Percentiles rank a stretch among this genome's conserved stretches.
Conservation (phyloP, 1,140 invertebrate species). For the Rhopalosiphum maidis region DNA sequence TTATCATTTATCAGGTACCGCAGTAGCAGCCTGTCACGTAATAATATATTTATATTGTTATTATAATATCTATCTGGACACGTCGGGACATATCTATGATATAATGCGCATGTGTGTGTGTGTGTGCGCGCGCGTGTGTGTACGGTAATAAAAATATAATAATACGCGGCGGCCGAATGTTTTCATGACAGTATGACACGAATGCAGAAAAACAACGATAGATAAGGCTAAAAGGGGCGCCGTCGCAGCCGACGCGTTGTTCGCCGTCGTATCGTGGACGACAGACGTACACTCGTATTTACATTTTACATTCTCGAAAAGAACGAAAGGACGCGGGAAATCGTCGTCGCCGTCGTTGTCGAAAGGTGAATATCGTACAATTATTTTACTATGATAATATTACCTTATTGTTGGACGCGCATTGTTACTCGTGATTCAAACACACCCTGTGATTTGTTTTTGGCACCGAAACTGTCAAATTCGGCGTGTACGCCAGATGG, state of each 20-base stretch:
- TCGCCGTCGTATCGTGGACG: constrained; percentile 2
- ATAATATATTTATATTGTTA: background rate
- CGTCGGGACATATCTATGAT: background rate
- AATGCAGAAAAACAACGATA: constrained; percentile 53
- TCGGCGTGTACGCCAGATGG: too few relatives aligned
- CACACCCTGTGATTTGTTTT: background rate
- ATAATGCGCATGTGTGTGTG: background rate
- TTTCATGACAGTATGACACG: constrained; percentile 39
- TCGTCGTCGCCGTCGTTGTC: background rate
- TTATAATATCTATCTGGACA: background rate
- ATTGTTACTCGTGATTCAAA: background rate
- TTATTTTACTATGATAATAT: background rate
- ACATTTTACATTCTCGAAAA: background rate
- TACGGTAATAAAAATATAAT: background rate
- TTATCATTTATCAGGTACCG: background rate
- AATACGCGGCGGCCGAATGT: constrained; percentile 23
- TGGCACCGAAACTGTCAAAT: background rate
- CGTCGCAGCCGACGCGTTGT: background rate
- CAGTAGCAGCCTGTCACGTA: background rate
- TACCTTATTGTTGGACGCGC: background rate
- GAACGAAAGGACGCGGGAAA: constrained; percentile 1
- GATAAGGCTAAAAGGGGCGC: constrained; percentile 34
- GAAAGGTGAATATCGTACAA: constrained; percentile 4
- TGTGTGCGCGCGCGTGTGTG: too few relatives aligned
- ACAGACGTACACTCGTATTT: background rate